Conservation (phyloP, 2,888 invertebrate species). For the Xestia xanthographa region DNA sequence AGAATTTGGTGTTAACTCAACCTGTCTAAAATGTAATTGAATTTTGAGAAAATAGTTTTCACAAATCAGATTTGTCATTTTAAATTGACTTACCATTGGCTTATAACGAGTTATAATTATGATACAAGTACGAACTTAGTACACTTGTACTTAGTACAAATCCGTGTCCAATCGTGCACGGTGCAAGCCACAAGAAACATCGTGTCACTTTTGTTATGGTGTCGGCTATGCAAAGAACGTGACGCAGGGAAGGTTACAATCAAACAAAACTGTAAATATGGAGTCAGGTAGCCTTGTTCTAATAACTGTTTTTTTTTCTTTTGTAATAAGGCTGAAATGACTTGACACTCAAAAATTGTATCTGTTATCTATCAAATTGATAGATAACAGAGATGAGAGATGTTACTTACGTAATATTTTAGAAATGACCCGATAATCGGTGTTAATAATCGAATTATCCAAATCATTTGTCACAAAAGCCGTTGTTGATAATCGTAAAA, state of each 20-base stretch:
- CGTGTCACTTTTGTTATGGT: conserved; percentile 38
- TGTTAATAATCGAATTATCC: conserved; percentile 22
- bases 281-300: background rate
- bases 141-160: background rate
- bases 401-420: conserved; percentile 15
- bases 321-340: conserved; percentile 4
- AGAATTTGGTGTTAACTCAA: background rate
- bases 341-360: background rate
- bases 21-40: background rate
- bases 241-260: conserved; percentile 43
- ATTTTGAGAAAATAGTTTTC: too few relatives aligned
- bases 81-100: background rate
- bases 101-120: background rate
- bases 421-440: conserved; percentile 4
- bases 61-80: background rate
- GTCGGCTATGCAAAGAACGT: conserved; percentile 50
- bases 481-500: conserved; percentile 38
- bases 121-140: background rate
- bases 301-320: background rate
- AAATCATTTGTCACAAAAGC: conserved; percentile 43
- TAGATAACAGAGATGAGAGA: too few relatives aligned
- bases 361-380: background rate
- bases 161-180: conserved; percentile 15
- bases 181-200: conserved; percentile 21
- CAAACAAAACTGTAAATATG: conserved; percentile 16